Percentiles rank a stretch among this genome's conserved stretches.
These are phyloP conservation scores for Asobara japonica DNA, from an alignment of 1,140 invertebrate species.

Conservation along the genomic window DNA sequence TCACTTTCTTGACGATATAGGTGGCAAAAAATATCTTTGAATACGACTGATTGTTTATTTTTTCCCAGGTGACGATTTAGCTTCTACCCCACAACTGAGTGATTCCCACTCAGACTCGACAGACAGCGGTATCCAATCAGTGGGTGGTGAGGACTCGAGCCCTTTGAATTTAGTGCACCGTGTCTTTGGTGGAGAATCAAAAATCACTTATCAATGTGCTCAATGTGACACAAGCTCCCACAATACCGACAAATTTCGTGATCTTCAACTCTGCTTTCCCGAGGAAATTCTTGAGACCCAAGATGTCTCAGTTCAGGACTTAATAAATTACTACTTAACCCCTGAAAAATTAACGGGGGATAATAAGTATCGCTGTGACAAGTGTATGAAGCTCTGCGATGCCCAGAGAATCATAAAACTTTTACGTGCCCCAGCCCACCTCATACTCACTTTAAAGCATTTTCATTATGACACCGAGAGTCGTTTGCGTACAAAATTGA, in stretches of 20 bases:
- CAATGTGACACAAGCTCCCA: conserved; percentile 76
- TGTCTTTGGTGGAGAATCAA: conserved; percentile 78
- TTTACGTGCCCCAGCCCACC: conserved; percentile 76
- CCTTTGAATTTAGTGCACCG: conserved; percentile 71
- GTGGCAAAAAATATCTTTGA: too few relatives aligned
- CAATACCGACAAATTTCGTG: conserved; percentile 80
- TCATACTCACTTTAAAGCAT: conserved; percentile 83
- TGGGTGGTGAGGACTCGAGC: conserved; percentile 55
- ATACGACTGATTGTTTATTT: not conserved
- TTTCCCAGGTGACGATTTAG: conserved; percentile 53
- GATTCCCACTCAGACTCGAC: conserved; percentile 60
- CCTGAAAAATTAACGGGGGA: conserved; percentile 82
- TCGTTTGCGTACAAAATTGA: conserved; percentile 78
- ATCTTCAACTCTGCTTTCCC: conserved; percentile 84
- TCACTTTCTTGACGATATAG: too few relatives aligned
- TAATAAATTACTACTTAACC: conserved; percentile 80
- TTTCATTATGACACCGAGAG: conserved; percentile 81
- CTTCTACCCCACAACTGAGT: conserved; percentile 56
- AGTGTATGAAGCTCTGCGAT: conserved; percentile 78
- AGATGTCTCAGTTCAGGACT: conserved; percentile 72
- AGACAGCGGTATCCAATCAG: conserved; percentile 65
- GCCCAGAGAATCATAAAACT: conserved; percentile 79
- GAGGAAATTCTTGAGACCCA: conserved; percentile 68
- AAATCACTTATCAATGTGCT: conserved; percentile 77
- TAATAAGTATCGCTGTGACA: conserved; percentile 84